phyloP scores from a whole-genome alignment of 2,113 vertebrate species.

The Lethenteron reissneri region DNA sequence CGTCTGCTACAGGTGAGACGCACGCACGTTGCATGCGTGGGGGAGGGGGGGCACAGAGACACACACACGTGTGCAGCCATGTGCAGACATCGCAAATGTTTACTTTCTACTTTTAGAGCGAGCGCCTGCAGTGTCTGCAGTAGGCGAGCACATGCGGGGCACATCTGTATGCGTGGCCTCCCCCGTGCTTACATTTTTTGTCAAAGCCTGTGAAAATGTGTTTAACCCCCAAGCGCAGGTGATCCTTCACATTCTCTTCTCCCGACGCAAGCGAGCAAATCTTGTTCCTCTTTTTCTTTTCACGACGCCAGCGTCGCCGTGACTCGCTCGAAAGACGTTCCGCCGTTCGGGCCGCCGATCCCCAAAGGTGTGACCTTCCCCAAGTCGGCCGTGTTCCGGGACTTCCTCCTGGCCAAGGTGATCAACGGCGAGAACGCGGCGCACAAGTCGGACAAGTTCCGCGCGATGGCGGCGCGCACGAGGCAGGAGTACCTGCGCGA shows the following conservation, averaged over 20 bases:
- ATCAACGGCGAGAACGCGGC: constrained; percentile 89
- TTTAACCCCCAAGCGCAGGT: no score
- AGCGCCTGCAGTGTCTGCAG: no score
- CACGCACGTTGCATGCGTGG: rapidly evolving
- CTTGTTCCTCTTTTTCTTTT: no score
- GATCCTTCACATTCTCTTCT: no score
- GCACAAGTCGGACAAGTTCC: constrained; percentile 85
- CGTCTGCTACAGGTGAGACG: constrained; percentile 65
- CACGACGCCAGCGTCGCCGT: constrained; percentile 45
- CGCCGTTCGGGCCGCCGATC: constrained; percentile 73
- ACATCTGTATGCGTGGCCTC: no score
- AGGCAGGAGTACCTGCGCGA: constrained; percentile 83
- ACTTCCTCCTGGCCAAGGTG: constrained; percentile 81
- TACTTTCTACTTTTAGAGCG: no score
- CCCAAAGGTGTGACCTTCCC: constrained; percentile 81
- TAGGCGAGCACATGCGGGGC: no score
- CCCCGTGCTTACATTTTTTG: no score
- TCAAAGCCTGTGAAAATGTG: no score
- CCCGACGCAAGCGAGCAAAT: no score
- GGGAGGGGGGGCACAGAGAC: constrained; percentile 9
- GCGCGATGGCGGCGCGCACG: constrained; percentile 78
- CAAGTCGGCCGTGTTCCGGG: constrained; percentile 84
- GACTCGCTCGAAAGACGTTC: constrained; percentile 76
- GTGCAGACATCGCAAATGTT: neutral
- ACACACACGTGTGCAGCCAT: neutral